phyloP scores from a whole-genome alignment of 1,140 invertebrate genomes.

The Temnothorax longispinosus region DNA sequence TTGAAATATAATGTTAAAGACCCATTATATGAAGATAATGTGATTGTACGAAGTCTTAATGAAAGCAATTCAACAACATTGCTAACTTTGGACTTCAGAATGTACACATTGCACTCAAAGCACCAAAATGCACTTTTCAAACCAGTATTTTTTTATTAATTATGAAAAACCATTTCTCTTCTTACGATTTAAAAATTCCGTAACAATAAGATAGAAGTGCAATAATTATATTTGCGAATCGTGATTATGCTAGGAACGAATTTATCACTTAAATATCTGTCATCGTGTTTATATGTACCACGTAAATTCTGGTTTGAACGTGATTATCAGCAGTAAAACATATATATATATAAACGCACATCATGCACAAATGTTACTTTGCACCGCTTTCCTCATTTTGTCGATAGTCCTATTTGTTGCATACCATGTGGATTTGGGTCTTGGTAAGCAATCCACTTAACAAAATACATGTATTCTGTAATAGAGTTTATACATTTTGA shows the following conservation, averaged over 20 bases:
- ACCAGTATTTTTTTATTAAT: constrained; percentile 69
- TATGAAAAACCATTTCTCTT: not conserved
- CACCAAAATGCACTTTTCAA: constrained; percentile 67
- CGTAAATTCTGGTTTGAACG: constrained; percentile 75
- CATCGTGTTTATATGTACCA: constrained; percentile 28
- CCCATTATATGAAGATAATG: constrained; percentile 20
- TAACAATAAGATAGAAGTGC: not conserved
- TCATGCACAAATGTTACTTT: constrained; percentile 83
- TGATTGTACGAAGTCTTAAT: not conserved
- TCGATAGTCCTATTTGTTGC: constrained; percentile 86
- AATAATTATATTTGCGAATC: constrained; percentile 24
- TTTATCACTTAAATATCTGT: not conserved
- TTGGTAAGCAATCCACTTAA: constrained; percentile 85
- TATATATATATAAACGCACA: constrained; percentile 79
- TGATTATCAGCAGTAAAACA: constrained; percentile 61
- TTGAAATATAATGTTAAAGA: constrained; percentile 22
- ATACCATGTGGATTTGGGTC: constrained; percentile 86
- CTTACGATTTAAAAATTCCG: not conserved
- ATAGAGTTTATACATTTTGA: constrained; percentile 70
- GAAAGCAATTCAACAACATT: constrained; percentile 40
- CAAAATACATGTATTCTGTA: constrained; percentile 81
- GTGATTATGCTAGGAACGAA: constrained; percentile 4
- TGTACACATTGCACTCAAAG: constrained; percentile 71
- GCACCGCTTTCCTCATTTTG: constrained; percentile 86
- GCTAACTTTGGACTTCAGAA: constrained; percentile 50